A percentile compares a stretch with the other conserved stretches of the same genome.
Evolutionary conservation across 23 tunicate species (phyloP).

Genomic region (Aplidium turbinatum): DNA sequence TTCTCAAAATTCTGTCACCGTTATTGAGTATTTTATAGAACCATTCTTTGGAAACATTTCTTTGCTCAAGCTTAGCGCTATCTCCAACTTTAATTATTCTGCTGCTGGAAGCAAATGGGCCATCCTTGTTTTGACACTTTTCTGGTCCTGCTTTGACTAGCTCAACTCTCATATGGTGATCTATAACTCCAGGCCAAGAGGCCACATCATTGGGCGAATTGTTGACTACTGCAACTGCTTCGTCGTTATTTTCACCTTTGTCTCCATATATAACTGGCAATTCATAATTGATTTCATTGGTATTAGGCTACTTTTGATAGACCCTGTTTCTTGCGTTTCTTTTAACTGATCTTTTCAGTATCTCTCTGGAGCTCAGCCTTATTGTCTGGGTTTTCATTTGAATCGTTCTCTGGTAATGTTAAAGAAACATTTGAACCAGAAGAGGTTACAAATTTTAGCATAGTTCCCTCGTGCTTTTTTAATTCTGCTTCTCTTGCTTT

Average conservation of each 20-base stretch:
- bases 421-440: conserved; percentile 58
- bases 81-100: conserved; percentile 46
- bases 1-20: conserved; percentile 64
- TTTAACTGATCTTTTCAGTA: conserved; percentile 51
- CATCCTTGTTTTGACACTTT: conserved; percentile 46
- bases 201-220: conserved; percentile 49
- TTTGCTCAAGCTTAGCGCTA: conserved; percentile 46
- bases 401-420: conserved; percentile 51
- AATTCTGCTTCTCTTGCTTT: conserved; percentile 45
- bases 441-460: conserved; percentile 39
- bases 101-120: conserved; percentile 42
- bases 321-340: conserved; percentile 51
- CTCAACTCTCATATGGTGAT: conserved; percentile 47
- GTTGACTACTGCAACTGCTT: conserved; percentile 52
- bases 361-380: conserved; percentile 50
- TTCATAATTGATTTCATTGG: conserved; percentile 30
- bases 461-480: conserved; percentile 39
- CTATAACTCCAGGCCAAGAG: conserved; percentile 50
- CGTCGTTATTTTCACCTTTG: conserved; percentile 49
- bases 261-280: conserved; percentile 33
- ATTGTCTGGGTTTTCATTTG: conserved; percentile 55
- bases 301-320: conserved; percentile 41
- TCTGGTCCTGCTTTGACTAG: conserved; percentile 55
- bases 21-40: conserved; percentile 45
- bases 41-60: conserved; percentile 48